phyloP scores from a whole-genome alignment of 1,140 invertebrate species.

The Ceratina calcarata region DNA sequence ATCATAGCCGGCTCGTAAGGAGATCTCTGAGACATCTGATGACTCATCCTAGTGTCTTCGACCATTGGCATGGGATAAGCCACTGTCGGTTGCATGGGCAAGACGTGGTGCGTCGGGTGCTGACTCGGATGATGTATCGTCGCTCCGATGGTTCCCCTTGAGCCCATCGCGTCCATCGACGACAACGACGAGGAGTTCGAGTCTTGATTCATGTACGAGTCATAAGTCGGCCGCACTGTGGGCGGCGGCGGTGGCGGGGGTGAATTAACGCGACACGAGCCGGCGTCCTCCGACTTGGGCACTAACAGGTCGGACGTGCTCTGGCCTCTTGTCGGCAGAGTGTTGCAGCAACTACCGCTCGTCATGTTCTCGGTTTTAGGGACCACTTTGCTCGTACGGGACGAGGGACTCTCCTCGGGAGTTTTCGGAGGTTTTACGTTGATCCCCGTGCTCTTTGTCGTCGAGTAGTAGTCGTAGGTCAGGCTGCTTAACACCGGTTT shows the following conservation, averaged over 20 bases:
- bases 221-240: slow-evolving; percentile 80
- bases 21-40: slow-evolving; percentile 83
- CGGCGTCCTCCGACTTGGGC: slow-evolving; percentile 83
- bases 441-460: slow-evolving; percentile 71
- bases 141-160: slow-evolving; percentile 75
- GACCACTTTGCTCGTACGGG: slow-evolving; percentile 72
- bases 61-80: slow-evolving; percentile 79
- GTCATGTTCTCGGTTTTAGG: slow-evolving; percentile 80
- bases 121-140: slow-evolving; percentile 77
- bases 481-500: slow-evolving; percentile 75
- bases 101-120: slow-evolving; percentile 74
- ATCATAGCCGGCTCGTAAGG: slow-evolving; percentile 84
- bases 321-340: slow-evolving; percentile 79
- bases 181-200: slow-evolving; percentile 88
- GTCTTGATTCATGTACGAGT: slow-evolving; percentile 85
- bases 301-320: slow-evolving; percentile 81
- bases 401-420: slow-evolving; percentile 71
- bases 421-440: slow-evolving; percentile 83
- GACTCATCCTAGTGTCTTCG: slow-evolving; percentile 79
- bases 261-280: slow-evolving; percentile 77
- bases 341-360: slow-evolving; percentile 79
- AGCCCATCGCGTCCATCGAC: slow-evolving; percentile 86
- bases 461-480: slow-evolving; percentile 78
- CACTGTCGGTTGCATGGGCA: slow-evolving; percentile 77
- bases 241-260: slow-evolving; percentile 79